Conservation (phyloP, 2,888 invertebrate species). For the Hermodice carunculata region DNA sequence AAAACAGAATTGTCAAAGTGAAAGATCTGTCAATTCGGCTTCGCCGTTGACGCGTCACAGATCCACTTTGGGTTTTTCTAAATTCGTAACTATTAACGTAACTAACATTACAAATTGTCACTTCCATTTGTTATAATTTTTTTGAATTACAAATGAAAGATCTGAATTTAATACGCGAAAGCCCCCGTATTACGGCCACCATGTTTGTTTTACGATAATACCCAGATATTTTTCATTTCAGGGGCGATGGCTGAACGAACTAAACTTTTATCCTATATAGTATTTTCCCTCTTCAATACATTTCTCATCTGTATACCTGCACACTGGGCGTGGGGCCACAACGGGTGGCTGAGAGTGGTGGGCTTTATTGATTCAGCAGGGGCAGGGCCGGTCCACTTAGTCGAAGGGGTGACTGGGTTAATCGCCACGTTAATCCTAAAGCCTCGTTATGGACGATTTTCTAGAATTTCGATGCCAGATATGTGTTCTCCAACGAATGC, state of each 20-base stretch:
- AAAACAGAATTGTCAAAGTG: too few relatives aligned
- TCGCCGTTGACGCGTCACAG: too few relatives aligned
- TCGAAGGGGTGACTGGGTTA: conserved; percentile 62
- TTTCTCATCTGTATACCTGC: conserved; percentile 92
- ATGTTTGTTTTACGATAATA: too few relatives aligned
- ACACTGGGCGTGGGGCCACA: conserved; percentile 67
- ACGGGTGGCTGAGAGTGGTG: conserved; percentile 88
- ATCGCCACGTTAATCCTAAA: conserved; percentile 63
- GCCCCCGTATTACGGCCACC: too few relatives aligned
- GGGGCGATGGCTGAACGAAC: conserved; percentile 94
- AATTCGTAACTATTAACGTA: too few relatives aligned
- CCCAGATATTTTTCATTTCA: too few relatives aligned
- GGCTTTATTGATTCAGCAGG: conserved; percentile 95
- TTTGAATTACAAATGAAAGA: too few relatives aligned
- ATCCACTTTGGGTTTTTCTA: too few relatives aligned
- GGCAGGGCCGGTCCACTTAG: conserved; percentile 72
- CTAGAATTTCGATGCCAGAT: conserved; percentile 57
- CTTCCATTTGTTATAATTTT: too few relatives aligned
- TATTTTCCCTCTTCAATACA: conserved; percentile 91
- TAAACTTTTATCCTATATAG: conserved; percentile 84
- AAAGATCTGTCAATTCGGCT: too few relatives aligned
- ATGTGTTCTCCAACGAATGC: conserved; percentile 62
- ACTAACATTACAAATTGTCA: too few relatives aligned
- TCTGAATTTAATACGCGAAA: too few relatives aligned
- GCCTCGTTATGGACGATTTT: conserved; percentile 57